Evolutionary conservation across 2,797 vertebrate species (phyloP).

Genomic region (Crocidura indochinensis): DNA sequence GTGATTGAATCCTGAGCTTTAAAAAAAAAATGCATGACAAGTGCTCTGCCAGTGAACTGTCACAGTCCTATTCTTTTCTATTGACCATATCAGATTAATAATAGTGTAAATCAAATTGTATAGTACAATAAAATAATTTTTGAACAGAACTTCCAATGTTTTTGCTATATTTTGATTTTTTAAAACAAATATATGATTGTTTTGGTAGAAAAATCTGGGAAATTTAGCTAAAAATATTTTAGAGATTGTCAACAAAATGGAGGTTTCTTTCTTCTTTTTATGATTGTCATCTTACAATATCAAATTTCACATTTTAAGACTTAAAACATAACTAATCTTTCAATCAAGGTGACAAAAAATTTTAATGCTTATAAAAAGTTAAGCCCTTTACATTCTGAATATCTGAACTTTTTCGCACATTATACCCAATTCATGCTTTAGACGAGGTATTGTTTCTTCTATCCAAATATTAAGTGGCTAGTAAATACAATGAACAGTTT

Average conservation of each 20-base stretch:
- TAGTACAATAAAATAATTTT: slow-evolving; percentile 61
- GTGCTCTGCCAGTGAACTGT: too few relatives aligned
- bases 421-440: slow-evolving; percentile 81
- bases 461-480: slow-evolving; percentile 61
- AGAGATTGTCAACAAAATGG: slow-evolving; percentile 82
- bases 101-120: slow-evolving; percentile 62
- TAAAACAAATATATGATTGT: slow-evolving; percentile 79
- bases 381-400: slow-evolving; percentile 88
- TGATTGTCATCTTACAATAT: slow-evolving; percentile 88
- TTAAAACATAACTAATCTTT: slow-evolving; percentile 81
- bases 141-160: slow-evolving; percentile 67
- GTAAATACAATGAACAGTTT: slow-evolving; percentile 67
- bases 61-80: background rate
- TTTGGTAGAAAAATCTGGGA: slow-evolving; percentile 81
- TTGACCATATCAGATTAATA: slow-evolving; percentile 50
- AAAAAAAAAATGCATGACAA: too few relatives aligned
- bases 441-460: slow-evolving; percentile 80
- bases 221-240: slow-evolving; percentile 82
- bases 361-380: slow-evolving; percentile 84
- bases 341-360: slow-evolving; percentile 85
- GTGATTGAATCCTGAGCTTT: too few relatives aligned
- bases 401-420: slow-evolving; percentile 79
- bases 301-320: slow-evolving; percentile 86
- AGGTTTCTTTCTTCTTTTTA: slow-evolving; percentile 83
- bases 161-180: slow-evolving; percentile 59